Evolutionary conservation across 2,888 invertebrate genomes (phyloP).

Genomic region (Ochropleura plecta): DNA sequence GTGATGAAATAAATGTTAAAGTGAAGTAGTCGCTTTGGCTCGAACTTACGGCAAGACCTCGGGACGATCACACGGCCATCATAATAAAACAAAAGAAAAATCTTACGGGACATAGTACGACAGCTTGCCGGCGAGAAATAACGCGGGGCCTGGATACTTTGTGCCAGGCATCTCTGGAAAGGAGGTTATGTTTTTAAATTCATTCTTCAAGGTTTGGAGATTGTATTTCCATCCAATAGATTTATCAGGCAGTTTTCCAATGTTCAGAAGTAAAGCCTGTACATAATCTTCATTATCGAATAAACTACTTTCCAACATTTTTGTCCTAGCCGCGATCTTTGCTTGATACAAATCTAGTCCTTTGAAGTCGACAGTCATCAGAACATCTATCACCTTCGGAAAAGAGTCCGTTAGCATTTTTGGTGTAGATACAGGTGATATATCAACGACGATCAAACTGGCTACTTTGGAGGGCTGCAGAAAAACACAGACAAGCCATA

Average conservation of each 20-base stretch:
- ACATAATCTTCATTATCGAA: conserved; percentile 65
- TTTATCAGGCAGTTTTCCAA: conserved; percentile 69
- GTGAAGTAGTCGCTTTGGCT: background rate
- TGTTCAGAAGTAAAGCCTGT: conserved; percentile 77
- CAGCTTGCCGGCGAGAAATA: conserved; percentile 80
- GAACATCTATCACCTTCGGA: conserved; percentile 84
- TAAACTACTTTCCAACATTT: conserved; percentile 69
- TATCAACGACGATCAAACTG: conserved; percentile 92
- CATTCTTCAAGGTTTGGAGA: conserved; percentile 68
- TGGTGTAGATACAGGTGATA: conserved; percentile 91
- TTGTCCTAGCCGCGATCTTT: conserved; percentile 82
- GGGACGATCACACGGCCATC: background rate
- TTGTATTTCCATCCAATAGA: conserved; percentile 80
- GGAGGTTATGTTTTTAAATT: conserved; percentile 72
- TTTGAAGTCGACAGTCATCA: conserved; percentile 91
- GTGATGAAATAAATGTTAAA: no score
- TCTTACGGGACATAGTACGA: conserved; percentile 82
- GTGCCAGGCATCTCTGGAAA: conserved; percentile 77
- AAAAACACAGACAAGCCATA: conserved; percentile 3
- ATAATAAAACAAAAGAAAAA: background rate
- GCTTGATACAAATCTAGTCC: conserved; percentile 91
- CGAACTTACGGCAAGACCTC: background rate
- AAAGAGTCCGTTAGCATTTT: conserved; percentile 90
- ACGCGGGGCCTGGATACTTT: conserved; percentile 74
- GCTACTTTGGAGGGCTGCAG: conserved; percentile 89